phyloP scores from a whole-genome alignment of 2,888 invertebrate species.

The Macrophya alboannulata region DNA sequence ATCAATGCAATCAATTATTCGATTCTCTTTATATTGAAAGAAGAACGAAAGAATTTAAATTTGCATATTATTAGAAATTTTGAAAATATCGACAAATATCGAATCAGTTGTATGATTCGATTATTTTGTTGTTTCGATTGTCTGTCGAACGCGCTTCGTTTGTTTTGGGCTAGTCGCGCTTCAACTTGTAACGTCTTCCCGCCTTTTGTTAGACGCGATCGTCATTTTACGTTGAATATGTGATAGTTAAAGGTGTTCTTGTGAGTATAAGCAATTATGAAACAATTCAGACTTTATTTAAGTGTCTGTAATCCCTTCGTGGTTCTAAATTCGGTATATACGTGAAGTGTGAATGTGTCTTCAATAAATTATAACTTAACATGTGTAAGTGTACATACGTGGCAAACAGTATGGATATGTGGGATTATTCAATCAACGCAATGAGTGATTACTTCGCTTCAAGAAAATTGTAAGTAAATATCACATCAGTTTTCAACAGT shows the following conservation, averaged over 20 bases:
- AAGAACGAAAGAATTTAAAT: background rate
- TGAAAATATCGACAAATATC: background rate
- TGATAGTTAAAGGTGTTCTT: background rate
- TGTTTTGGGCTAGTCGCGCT: background rate
- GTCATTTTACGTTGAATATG: background rate
- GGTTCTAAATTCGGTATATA: background rate
- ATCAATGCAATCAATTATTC: background rate
- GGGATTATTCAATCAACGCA: background rate
- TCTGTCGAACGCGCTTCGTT: background rate
- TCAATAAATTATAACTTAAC: background rate
- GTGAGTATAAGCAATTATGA: background rate
- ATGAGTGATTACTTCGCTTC: background rate
- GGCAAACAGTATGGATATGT: background rate
- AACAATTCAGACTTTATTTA: background rate
- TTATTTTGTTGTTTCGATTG: background rate
- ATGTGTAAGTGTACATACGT: background rate
- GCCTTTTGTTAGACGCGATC: background rate
- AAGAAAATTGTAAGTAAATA: slow-evolving; percentile 1
- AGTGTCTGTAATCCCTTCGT: background rate
- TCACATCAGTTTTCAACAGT: background rate
- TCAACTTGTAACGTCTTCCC: background rate
- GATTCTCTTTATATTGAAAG: background rate
- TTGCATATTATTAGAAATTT: background rate
- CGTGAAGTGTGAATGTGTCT: background rate
- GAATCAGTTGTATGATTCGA: background rate